Percentiles rank a stretch among this genome's conserved stretches.
phyloP scores from a whole-genome alignment of 1,140 invertebrate species.

The Melanaphis sacchari region DNA sequence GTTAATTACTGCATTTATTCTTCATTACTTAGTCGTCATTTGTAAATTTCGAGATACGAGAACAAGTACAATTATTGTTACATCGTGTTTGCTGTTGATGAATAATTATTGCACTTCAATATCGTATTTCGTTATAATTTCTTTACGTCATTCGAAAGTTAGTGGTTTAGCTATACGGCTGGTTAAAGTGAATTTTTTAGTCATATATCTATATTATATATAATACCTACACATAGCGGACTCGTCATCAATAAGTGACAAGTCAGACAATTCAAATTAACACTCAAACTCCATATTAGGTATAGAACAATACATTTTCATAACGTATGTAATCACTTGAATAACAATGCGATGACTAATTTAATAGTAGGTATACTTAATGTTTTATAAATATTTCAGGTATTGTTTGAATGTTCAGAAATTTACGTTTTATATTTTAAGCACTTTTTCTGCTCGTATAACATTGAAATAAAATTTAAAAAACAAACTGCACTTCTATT shows the following conservation, averaged over 20 bases:
- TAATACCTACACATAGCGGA: background rate
- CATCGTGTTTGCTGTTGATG: background rate
- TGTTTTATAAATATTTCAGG: background rate
- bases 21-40: background rate
- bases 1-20: background rate
- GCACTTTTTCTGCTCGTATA: background rate
- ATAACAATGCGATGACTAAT: slow-evolving; percentile 37
- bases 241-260: slow-evolving; percentile 31
- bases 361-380: background rate
- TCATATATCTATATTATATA: background rate
- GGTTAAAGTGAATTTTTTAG: background rate
- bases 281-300: background rate
- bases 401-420: slow-evolving; percentile 26
- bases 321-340: background rate
- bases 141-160: background rate
- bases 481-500: background rate
- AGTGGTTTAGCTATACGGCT: background rate
- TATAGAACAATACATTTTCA: background rate
- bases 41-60: background rate
- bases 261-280: background rate
- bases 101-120: background rate
- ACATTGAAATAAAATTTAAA: background rate
- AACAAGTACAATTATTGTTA: too few relatives aligned
- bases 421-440: background rate
- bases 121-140: background rate